Evolutionary conservation across 2,888 invertebrate species (phyloP).

Genomic region (Ceramica pisi): DNA sequence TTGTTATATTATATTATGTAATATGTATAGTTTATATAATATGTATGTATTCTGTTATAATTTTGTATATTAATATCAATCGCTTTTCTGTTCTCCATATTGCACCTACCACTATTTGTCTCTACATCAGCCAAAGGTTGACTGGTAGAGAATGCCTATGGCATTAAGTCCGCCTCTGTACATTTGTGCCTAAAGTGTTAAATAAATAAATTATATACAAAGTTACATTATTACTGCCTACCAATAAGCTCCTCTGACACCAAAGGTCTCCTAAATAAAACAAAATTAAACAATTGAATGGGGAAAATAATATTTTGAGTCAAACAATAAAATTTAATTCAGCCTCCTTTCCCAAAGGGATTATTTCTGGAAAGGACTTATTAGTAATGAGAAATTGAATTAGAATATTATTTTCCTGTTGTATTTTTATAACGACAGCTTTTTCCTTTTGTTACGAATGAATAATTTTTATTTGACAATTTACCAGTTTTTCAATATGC

Average conservation of each 20-base stretch:
- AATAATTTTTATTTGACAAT: background rate
- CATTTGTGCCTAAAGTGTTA: too few species aligned
- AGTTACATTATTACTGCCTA: background rate
- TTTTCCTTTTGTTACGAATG: background rate
- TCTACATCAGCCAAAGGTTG: too few species aligned
- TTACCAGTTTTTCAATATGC: background rate
- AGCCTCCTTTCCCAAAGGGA: background rate
- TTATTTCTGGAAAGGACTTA: constrained; percentile 21
- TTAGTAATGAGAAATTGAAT: constrained; percentile 19
- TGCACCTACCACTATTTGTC: too few species aligned
- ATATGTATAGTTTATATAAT: too few species aligned
- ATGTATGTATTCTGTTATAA: too few species aligned
- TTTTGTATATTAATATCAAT: too few species aligned
- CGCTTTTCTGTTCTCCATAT: too few species aligned
- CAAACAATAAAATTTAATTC: constrained; percentile 19
- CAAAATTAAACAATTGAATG: constrained; percentile 27
- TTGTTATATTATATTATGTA: too few species aligned
- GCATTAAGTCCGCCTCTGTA: too few species aligned
- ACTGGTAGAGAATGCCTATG: too few species aligned
- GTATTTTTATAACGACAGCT: background rate
- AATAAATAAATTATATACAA: too few species aligned
- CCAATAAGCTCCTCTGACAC: background rate
- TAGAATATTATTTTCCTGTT: constrained; percentile 19
- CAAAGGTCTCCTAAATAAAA: constrained; percentile 11
- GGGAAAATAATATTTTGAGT: constrained; percentile 15